A percentile compares a stretch with the other conserved stretches of the same genome.
Conservation (phyloP, 2,797 vertebrate species). For the Threskiornis aethiopicus region DNA sequence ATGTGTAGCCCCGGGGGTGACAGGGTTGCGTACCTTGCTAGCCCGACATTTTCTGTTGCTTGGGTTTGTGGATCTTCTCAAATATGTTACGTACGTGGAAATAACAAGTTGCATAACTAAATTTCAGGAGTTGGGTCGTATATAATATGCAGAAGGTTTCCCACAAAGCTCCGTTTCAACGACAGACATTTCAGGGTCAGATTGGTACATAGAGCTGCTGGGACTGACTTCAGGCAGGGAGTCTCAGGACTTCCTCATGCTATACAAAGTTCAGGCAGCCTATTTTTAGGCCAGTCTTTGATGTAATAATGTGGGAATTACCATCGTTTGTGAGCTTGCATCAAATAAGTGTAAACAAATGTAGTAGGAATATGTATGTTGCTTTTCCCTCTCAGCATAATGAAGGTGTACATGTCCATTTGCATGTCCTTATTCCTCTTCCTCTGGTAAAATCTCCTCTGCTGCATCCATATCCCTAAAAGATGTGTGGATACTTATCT, state of each 20-base stretch:
- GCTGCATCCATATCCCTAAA: not conserved
- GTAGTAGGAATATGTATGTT: not conserved
- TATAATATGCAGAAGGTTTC: not conserved
- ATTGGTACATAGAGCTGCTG: not conserved
- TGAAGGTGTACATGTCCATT: not conserved
- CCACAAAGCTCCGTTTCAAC: not conserved
- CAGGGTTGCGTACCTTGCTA: not conserved
- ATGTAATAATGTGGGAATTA: not conserved
- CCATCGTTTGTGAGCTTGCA: not conserved
- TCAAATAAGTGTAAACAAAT: not conserved
- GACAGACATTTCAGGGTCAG: not conserved
- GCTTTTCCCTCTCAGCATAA: not conserved
- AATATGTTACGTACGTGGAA: rapidly evolving
- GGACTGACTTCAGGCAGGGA: not conserved
- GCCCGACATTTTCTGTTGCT: not conserved
- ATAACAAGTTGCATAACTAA: not conserved
- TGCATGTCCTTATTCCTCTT: not conserved
- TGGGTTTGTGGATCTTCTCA: not conserved
- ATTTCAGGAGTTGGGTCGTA: rapidly evolving
- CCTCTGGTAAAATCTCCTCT: not conserved
- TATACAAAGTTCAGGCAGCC: not conserved
- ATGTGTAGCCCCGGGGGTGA: not conserved
- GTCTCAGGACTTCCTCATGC: not conserved
- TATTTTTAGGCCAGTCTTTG: not conserved
- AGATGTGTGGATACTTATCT: not conserved